Conservation (phyloP, 2,113 vertebrate species). For the Microtus montanus region DNA sequence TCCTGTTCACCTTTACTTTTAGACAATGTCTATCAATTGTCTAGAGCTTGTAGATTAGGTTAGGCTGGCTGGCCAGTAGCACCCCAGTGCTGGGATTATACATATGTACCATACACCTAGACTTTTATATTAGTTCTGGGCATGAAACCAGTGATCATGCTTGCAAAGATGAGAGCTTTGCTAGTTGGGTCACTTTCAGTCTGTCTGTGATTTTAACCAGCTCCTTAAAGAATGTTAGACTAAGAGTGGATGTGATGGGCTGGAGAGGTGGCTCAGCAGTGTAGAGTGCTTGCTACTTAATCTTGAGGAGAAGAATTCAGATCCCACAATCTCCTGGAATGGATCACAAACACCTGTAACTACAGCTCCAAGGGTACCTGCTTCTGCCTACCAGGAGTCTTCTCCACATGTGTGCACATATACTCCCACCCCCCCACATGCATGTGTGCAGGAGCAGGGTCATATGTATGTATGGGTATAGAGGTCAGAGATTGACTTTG, state of each 20-base stretch:
- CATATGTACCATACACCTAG: not conserved
- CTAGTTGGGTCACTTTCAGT: not conserved
- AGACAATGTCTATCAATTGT: not conserved
- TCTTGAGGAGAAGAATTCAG: not conserved
- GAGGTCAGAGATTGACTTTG: not conserved
- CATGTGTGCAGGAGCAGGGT: not conserved
- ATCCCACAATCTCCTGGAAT: not conserved
- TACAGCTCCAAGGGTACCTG: too few species aligned
- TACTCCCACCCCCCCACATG: not conserved
- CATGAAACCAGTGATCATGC: not conserved
- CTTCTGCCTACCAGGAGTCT: not conserved
- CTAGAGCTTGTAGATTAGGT: not conserved
- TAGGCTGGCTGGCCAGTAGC: not conserved
- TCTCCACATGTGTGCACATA: not conserved
- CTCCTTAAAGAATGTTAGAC: not conserved
- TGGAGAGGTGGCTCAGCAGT: not conserved
- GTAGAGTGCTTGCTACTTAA: not conserved
- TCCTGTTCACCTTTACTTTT: not conserved
- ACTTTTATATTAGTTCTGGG: too few species aligned
- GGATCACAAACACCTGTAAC: too few species aligned
- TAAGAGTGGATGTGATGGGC: not conserved
- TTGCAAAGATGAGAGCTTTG: not conserved
- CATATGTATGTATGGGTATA: not conserved
- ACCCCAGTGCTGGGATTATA: not conserved
- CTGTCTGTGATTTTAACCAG: not conserved